These are phyloP conservation scores for Myrmecobius fasciatus DNA, from an alignment of 2,113 vertebrate genomes.

Conservation along the genomic window DNA sequence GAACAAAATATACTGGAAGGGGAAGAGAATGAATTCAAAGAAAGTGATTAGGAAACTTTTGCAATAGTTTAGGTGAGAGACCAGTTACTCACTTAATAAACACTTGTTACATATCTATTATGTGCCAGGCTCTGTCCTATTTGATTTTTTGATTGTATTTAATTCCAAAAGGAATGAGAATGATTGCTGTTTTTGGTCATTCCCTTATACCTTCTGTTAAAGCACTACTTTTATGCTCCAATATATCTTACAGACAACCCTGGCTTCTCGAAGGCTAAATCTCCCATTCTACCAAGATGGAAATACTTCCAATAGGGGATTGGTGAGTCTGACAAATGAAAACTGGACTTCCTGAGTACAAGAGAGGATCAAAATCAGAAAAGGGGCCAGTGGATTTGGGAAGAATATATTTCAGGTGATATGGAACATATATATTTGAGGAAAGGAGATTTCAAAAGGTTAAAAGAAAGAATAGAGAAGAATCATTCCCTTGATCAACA, in stretches of 20 bases:
- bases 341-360: background rate
- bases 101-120: background rate
- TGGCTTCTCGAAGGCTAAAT: background rate
- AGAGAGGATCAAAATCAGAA: background rate
- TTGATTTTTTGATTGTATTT: background rate
- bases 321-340: background rate
- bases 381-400: background rate
- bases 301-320: background rate
- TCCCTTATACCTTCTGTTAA: background rate
- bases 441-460: background rate
- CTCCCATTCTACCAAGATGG: background rate
- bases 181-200: background rate
- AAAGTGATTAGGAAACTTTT: background rate
- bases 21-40: background rate
- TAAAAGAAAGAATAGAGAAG: background rate
- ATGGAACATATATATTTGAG: background rate
- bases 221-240: background rate
- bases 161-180: background rate
- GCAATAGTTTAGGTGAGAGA: background rate
- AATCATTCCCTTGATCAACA: background rate
- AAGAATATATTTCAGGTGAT: background rate
- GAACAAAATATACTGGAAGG: background rate
- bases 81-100: background rate
- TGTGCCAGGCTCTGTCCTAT: background rate
- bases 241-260: background rate